Base-by-base conservation (phyloP, 2,888 invertebrate species). In the Aleiodes alternator region DNA sequence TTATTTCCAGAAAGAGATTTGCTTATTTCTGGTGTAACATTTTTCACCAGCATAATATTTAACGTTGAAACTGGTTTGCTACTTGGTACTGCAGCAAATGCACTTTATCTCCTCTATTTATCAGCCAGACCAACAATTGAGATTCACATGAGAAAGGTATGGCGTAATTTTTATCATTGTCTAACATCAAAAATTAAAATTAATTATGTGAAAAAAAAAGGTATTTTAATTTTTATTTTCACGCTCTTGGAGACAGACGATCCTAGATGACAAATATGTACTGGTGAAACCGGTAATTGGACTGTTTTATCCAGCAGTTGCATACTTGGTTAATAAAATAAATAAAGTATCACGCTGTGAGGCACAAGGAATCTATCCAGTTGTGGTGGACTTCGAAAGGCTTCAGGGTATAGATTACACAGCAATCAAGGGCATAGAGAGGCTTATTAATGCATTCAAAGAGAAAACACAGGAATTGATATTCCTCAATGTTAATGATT, bases 51-150 rank as follows among this genome's bases (percentile, higher is more conserved):
- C 79, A 88, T 97, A 71, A 85, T 92, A 71, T 90, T 93, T 77
- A 94, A 95, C 31, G 95, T 96, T 61, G 96, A 97, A 91, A 91
- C 94, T 84, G 97, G 97, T 68, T 93, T 97, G 79, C 90, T 95
- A 38, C 91, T 93, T 64, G 96, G 97, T 75, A 93, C 94, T 78
- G 84, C 92, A 14, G 90, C 93, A 48, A 94, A 94, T 86, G 90
- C 95, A 75, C 86, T 92, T 4, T 91, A 91, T 84, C 90, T 96
- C 72, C 89, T 96, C 73, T 92, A 93, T 80, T 89, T 92, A 23
- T 92, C 95, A 90, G 93, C 95, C 48, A 91, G 94, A 82, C 95
- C 96, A 23, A 88, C 85, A 8, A 85, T 93, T 61, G 83, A 86
- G 69, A 86, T 90, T 8, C 88, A 88, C 69, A 86, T 90, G 11